Percentiles rank a stretch among this genome's conserved stretches.
phyloP scores from a whole-genome alignment of 1,140 invertebrate genomes.

The Dinothrombium tinctorium region DNA sequence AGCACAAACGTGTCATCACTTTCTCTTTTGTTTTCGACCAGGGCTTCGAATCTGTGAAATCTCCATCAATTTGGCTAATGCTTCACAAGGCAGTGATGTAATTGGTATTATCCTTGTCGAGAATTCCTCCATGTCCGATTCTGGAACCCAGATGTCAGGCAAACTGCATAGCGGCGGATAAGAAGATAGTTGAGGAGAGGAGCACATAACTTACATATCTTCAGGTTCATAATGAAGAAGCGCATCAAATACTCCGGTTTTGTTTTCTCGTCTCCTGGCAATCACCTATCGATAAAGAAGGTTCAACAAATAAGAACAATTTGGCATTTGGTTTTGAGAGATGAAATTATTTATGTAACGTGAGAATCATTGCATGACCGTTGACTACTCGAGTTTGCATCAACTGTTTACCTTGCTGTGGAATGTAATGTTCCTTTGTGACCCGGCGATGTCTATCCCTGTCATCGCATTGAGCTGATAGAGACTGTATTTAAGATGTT shows the following conservation, averaged over 20 bases:
- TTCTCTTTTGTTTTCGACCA: background rate
- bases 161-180: too few species aligned
- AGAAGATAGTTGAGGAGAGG: too few species aligned
- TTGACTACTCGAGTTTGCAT: too few species aligned
- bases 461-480: conserved; percentile 31
- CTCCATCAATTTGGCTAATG: conserved; percentile 3
- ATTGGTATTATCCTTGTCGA: conserved; percentile 17
- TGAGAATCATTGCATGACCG: too few species aligned
- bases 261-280: conserved; percentile 28
- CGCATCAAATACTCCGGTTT: conserved; percentile 32
- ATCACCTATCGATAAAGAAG: conserved; percentile 10
- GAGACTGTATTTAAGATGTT: conserved; percentile 40
- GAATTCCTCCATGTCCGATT: conserved; percentile 15
- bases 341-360: background rate
- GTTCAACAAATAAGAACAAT: conserved; percentile 8
- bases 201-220: too few species aligned
- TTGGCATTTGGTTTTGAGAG: background rate
- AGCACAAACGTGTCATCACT: background rate
- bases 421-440: conserved; percentile 30
- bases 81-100: conserved; percentile 16
- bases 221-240: conserved; percentile 39
- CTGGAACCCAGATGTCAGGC: conserved; percentile 17
- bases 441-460: conserved; percentile 32
- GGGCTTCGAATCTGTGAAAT: background rate
- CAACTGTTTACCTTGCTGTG: conserved; percentile 32